A percentile compares a stretch with the other conserved stretches of the same genome.
These are phyloP conservation scores for Clepsis dumicolana DNA, from an alignment of 2,888 invertebrate genomes.

Conservation along the genomic window DNA sequence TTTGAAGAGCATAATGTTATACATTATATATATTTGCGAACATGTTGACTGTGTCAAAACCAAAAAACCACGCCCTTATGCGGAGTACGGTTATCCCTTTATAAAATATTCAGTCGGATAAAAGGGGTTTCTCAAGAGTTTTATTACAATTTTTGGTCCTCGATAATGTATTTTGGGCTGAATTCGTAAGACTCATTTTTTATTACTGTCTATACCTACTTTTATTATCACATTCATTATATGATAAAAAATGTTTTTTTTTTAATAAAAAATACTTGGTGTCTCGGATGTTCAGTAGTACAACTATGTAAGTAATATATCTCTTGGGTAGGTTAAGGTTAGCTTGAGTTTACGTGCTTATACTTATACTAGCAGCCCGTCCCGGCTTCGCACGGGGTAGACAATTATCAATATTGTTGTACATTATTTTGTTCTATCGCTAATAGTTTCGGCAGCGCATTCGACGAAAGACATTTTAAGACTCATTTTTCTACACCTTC, in stretches of 20 bases:
- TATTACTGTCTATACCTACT: neutral
- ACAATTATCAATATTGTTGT: no score
- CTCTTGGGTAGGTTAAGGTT: no score
- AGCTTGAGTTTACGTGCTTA: no score
- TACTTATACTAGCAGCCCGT: no score
- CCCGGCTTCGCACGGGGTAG: no score
- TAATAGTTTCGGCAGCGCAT: no score
- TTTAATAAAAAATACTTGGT: neutral
- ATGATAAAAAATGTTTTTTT: neutral
- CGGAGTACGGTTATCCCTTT: constrained; percentile 22
- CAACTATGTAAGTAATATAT: no score
- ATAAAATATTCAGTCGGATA: constrained; percentile 41
- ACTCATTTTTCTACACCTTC: no score
- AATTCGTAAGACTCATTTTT: constrained; percentile 23
- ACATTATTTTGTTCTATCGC: no score
- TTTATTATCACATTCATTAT: neutral
- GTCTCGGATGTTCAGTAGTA: no score
- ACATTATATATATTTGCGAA: neutral
- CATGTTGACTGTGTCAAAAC: constrained; percentile 8
- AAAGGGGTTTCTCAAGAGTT: constrained; percentile 31
- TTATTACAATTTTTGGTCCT: constrained; percentile 33
- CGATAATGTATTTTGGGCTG: constrained; percentile 26
- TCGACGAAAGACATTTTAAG: no score
- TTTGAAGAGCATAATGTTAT: neutral
- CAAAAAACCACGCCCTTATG: constrained; percentile 15